Conservation (phyloP, 2,113 vertebrate genomes). For the Pterocles gutturalis region DNA sequence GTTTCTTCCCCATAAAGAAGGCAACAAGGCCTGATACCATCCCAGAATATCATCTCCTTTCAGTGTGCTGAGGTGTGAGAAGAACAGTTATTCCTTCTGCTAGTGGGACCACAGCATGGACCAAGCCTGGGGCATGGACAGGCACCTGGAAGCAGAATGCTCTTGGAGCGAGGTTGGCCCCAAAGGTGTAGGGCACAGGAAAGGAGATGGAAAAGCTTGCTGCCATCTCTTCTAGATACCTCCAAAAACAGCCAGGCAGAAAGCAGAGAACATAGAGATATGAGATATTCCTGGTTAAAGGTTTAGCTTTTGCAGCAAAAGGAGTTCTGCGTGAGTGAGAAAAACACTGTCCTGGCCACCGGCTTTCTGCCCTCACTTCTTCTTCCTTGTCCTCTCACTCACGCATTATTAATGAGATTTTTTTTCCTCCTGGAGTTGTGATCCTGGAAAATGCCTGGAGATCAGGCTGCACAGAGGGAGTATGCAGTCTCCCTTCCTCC, state of each 20-base stretch:
- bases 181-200: neutral
- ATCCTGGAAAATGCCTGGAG: neutral
- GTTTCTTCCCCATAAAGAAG: conserved; percentile 19
- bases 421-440: neutral
- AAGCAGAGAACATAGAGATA: neutral
- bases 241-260: neutral
- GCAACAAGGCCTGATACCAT: neutral
- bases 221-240: neutral
- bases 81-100: neutral
- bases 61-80: neutral
- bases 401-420: neutral
- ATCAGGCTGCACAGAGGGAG: neutral
- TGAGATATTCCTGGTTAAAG: neutral
- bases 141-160: neutral
- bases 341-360: neutral
- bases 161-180: neutral
- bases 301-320: neutral
- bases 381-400: neutral
- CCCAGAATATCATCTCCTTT: neutral
- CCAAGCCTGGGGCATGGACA: neutral
- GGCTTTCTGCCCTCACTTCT: neutral
- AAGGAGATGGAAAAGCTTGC: neutral
- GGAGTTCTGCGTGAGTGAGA: neutral
- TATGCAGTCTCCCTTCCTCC: neutral
- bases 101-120: rapidly evolving